phyloP scores from a whole-genome alignment of 2,113 vertebrate species.

The Manacus vitellinus region DNA sequence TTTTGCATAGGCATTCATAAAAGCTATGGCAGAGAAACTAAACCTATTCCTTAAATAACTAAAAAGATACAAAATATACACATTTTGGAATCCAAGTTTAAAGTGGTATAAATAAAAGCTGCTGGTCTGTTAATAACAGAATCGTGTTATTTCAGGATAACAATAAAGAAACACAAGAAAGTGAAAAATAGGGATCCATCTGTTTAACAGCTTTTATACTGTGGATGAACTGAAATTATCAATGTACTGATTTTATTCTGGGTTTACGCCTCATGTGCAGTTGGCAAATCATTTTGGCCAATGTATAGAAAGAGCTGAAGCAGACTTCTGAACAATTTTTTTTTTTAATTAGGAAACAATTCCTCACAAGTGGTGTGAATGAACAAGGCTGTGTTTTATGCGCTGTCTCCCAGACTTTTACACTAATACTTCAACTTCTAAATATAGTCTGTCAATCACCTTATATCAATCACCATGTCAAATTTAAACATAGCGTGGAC shows the following conservation, averaged over 20 bases:
- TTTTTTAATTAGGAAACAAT: background rate
- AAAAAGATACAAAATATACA: background rate
- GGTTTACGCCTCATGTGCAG: background rate
- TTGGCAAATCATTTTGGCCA: background rate
- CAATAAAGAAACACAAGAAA: background rate
- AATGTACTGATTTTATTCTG: background rate
- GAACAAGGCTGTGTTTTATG: fast-evolving
- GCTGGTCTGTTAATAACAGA: background rate
- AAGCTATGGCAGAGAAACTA: background rate
- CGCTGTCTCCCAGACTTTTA: background rate
- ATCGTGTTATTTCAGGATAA: background rate
- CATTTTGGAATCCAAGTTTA: background rate
- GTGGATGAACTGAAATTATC: background rate
- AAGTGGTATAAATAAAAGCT: background rate
- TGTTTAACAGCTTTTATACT: background rate
- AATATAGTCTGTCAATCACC: background rate
- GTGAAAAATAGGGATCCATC: background rate
- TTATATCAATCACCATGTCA: background rate
- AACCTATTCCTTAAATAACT: background rate
- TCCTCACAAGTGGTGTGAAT: background rate
- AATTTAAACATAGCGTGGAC: background rate
- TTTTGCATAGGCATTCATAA: background rate
- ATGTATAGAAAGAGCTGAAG: background rate
- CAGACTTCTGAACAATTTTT: background rate
- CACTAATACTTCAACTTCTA: background rate